Conservation (phyloP, 64 coral and sea anemone species). For the Trachythela sp. region DNA sequence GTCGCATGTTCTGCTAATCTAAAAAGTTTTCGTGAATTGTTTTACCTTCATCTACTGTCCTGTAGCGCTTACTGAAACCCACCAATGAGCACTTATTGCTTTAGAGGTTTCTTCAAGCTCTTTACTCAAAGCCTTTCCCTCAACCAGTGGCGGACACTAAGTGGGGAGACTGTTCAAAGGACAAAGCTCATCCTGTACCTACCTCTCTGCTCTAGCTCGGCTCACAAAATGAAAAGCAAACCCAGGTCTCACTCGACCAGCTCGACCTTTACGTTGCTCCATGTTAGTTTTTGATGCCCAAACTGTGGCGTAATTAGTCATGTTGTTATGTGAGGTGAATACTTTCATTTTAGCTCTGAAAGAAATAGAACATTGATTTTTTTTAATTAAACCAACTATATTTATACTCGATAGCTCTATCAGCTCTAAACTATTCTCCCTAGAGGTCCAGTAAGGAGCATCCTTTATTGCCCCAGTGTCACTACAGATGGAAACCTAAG, state of each 20-base stretch:
- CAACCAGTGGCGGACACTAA: too few species aligned
- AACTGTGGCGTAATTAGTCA: conserved; percentile 98
- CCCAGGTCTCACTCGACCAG: conserved; percentile 82
- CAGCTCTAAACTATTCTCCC: background rate
- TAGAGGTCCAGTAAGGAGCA: background rate
- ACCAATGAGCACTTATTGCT: too few species aligned
- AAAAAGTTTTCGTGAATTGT: too few species aligned
- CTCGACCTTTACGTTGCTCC: conserved; percentile 89
- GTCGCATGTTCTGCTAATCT: conserved; percentile 94
- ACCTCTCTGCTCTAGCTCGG: conserved; percentile 83
- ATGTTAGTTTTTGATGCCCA: conserved; percentile 98
- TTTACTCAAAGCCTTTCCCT: too few species aligned
- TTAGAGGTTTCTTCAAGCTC: too few species aligned
- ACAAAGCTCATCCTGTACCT: too few species aligned
- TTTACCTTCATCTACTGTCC: too few species aligned
- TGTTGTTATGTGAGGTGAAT: conserved; percentile 98
- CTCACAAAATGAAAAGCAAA: conserved; percentile 96
- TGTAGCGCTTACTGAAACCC: too few species aligned
- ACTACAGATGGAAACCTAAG: background rate
- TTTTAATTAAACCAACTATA: too few species aligned
- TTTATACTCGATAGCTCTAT: background rate
- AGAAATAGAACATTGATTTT: background rate
- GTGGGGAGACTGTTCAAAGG: too few species aligned
- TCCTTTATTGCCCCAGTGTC: too few species aligned
- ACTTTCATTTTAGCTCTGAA: conserved; percentile 92